phyloP scores from a whole-genome alignment of 1,140 invertebrate species.

The Hetaerina americana region DNA sequence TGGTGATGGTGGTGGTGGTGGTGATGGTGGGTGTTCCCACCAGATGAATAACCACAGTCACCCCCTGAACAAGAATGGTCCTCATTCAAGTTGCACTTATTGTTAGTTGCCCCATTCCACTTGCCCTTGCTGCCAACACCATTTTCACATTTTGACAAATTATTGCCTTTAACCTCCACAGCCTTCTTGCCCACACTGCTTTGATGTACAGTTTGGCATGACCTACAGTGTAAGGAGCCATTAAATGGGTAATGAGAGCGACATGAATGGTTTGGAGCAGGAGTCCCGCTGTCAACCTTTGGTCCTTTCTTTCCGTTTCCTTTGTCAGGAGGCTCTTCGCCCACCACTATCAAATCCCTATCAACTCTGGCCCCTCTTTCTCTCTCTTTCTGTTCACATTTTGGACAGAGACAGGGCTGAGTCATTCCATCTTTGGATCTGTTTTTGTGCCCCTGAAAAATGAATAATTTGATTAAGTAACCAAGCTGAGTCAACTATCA shows the following conservation, averaged over 20 bases:
- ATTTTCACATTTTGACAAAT: constrained; percentile 5
- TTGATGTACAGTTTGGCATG: not conserved
- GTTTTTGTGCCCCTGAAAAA: not conserved
- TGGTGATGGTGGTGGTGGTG: not conserved
- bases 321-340: not conserved
- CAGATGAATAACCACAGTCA: constrained; percentile 73
- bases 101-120: not conserved
- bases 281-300: not conserved
- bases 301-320: not conserved
- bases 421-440: not conserved
- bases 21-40: constrained; percentile 36
- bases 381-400: not conserved
- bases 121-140: constrained; percentile 1
- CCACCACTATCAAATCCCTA: not conserved
- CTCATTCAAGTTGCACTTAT: not conserved
- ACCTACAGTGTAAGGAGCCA: not conserved
- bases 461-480: no score
- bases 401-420: not conserved
- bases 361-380: not conserved
- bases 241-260: not conserved
- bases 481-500: no score
- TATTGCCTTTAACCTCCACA: not conserved
- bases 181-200: not conserved
- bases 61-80: constrained; percentile 5
- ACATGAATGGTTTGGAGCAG: not conserved